Evolutionary conservation across 2,113 vertebrate species (phyloP).

Genomic region (Struthio camelus): DNA sequence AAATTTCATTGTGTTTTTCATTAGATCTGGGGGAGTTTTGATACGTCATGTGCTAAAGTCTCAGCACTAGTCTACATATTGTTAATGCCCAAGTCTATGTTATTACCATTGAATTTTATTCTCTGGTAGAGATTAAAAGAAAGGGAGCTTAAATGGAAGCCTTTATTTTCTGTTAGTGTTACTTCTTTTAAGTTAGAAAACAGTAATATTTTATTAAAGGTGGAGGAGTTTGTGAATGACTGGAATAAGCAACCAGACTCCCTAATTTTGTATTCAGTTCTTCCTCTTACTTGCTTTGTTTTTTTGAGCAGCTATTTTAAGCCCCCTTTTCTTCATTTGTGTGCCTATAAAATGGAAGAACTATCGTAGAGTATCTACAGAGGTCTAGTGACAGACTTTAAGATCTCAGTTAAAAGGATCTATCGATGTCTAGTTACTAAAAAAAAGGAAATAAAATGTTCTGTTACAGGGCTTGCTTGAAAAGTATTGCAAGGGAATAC

Average conservation of each 20-base stretch:
- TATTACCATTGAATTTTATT: not conserved
- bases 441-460: not conserved
- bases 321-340: not conserved
- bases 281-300: not conserved
- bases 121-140: constrained; percentile 15
- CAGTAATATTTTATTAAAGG: constrained; percentile 26
- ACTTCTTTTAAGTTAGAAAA: constrained; percentile 26
- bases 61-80: not conserved
- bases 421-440: not conserved
- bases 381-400: not conserved
- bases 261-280: not conserved
- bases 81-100: not conserved
- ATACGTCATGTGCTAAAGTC: not conserved
- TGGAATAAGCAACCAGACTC: not conserved
- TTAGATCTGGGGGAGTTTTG: constrained; percentile 48
- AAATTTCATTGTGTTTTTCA: constrained; percentile 62
- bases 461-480: not conserved
- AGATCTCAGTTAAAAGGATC: not conserved
- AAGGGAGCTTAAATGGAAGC: not conserved
- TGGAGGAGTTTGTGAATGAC: not conserved
- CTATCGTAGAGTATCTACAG: not conserved
- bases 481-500: not conserved
- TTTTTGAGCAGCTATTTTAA: not conserved
- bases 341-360: not conserved
- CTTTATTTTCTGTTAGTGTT: constrained; percentile 19